Conservation (phyloP, 2,888 invertebrate genomes). For the Teinopalpus imperialis region DNA sequence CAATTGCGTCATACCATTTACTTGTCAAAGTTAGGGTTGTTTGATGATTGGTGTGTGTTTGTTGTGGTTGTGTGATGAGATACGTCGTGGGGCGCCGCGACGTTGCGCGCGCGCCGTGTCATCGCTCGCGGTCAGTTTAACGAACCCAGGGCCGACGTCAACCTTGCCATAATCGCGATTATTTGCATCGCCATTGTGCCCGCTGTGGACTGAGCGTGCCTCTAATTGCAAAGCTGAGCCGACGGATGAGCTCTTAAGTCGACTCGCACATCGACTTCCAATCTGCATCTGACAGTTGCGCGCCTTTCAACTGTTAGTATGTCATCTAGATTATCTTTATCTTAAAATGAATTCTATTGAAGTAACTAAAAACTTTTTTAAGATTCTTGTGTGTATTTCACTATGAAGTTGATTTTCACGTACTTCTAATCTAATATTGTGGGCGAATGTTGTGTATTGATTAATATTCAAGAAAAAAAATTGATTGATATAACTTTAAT, state of each 20-base stretch:
- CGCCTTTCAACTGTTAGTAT: neutral
- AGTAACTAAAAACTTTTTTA: too few relatives aligned
- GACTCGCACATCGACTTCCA: conserved; percentile 1
- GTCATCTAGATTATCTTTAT: too few relatives aligned
- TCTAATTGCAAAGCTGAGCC: conserved; percentile 55
- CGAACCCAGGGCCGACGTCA: conserved; percentile 78
- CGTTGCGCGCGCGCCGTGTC: conserved; percentile 75
- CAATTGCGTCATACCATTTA: neutral
- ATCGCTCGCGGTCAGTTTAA: conserved; percentile 81
- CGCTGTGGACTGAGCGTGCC: conserved; percentile 54
- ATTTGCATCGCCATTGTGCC: conserved; percentile 78
- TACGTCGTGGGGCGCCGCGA: conserved; percentile 54
- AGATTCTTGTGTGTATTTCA: too few relatives aligned
- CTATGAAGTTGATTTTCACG: too few relatives aligned
- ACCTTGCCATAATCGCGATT: conserved; percentile 81
- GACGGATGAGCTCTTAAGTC: conserved; percentile 19
- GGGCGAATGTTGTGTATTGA: too few relatives aligned
- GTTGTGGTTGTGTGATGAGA: conserved; percentile 30
- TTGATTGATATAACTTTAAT: too few relatives aligned
- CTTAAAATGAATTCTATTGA: too few relatives aligned
- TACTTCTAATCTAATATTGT: too few relatives aligned
- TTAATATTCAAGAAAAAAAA: too few relatives aligned
- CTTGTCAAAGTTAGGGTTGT: neutral
- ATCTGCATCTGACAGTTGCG: conserved; percentile 2
- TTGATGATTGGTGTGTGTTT: conserved; percentile 24